These are phyloP conservation scores for Brachyhypopomus gauderio DNA, from an alignment of 2,113 vertebrate genomes.

Conservation along the genomic window DNA sequence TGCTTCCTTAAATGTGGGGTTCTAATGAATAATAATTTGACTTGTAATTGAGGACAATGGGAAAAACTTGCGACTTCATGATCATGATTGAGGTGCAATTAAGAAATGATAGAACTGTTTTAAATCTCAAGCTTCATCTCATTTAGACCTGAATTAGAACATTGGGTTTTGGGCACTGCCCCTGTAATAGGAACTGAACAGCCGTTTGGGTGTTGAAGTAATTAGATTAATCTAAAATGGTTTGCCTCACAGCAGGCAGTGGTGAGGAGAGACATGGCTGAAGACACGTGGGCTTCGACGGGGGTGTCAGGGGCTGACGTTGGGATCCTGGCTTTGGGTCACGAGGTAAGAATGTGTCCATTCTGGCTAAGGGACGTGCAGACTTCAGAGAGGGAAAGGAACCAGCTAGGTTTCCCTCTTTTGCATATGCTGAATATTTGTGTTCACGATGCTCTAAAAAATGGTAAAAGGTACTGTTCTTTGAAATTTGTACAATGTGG, in stretches of 20 bases:
- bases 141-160: constrained; percentile 36
- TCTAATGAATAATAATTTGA: not conserved
- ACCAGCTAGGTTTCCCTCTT: constrained; percentile 69
- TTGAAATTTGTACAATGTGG: not conserved
- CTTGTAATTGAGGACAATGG: not conserved
- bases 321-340: constrained; percentile 38
- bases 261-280: constrained; percentile 68
- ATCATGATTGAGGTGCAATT: constrained; percentile 36
- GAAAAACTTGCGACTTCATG: constrained; percentile 27
- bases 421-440: not conserved
- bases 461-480: not conserved
- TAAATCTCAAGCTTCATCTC: constrained; percentile 16
- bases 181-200: constrained; percentile 41
- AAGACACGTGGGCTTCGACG: constrained; percentile 57
- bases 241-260: constrained; percentile 74
- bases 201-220: constrained; percentile 62
- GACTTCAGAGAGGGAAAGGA: constrained; percentile 54
- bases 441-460: not conserved
- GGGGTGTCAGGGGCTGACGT: constrained; percentile 18
- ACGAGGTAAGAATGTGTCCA: constrained; percentile 7
- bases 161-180: constrained; percentile 39
- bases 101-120: constrained; percentile 10
- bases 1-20: not conserved
- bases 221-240: constrained; percentile 73
- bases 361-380: constrained; percentile 40